Evolutionary conservation across 2,113 vertebrate genomes (phyloP).

Genomic region (Apteryx mantelli): DNA sequence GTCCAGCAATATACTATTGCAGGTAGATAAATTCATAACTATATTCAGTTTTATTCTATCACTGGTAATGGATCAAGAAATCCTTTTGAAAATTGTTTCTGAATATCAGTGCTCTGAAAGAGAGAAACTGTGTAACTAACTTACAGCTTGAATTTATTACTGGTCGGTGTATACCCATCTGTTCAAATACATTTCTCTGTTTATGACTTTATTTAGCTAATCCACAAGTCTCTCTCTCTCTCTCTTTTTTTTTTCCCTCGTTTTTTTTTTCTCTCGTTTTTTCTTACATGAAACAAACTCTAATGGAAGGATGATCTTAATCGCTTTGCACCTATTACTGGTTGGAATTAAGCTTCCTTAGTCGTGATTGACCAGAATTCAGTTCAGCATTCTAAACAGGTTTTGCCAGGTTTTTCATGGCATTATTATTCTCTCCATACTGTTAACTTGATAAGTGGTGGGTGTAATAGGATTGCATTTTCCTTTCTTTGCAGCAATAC

Average conservation of each 20-base stretch:
- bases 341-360: neutral
- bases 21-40: neutral
- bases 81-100: neutral
- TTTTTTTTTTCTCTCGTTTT: neutral
- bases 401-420: neutral
- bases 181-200: neutral
- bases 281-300: neutral
- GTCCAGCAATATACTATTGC: neutral
- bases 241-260: neutral
- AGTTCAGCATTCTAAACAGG: fast-evolving
- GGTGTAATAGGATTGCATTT: no score
- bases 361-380: neutral
- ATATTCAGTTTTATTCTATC: neutral
- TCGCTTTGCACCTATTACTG: neutral
- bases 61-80: neutral
- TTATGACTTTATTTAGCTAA: neutral
- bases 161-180: neutral
- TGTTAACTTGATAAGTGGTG: no score
- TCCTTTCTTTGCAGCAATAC: no score
- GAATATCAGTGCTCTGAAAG: neutral
- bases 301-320: neutral
- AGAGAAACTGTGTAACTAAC: fast-evolving
- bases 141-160: neutral
- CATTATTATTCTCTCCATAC: no score
- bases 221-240: neutral